Base-by-base conservation (phyloP, 2,888 invertebrate genomes). In the Polyommatus iphigenia region DNA sequence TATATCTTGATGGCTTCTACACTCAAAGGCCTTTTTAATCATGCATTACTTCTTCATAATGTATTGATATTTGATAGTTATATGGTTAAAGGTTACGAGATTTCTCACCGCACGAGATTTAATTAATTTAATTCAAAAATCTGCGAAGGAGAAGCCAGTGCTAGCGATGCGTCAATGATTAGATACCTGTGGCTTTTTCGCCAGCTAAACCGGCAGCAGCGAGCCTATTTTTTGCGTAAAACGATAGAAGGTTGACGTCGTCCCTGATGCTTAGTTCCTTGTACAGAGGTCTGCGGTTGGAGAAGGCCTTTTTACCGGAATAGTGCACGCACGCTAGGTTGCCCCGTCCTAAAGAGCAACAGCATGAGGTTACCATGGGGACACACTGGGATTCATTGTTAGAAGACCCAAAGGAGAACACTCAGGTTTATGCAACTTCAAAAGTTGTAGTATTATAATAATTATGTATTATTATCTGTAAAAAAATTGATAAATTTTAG, bases 221-320 rank as follows among this genome's bases (percentile, higher is more conserved):
- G 84, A 95, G 95, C 84, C 96, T 95, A 91, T 97, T 96, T 95
- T 96, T 97, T 93, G 96, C 96, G 95, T 98, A 98, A 95, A 96
- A 97, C 89, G 98, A 98, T 88, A 98, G 95, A 86, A 97, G 96
- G 88, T 97, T 97, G 90, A 98, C 97, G 94, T 98, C 98, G 91
- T 96, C 97, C 90, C 96, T 96, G 90, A 98, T 96, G 91, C 97
- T 97, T 86, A 97, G 96, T 88, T 96, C 95, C 87, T 96, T 95
- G 91, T 95, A 95, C 88, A 96, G 96, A 81, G 97, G 96, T 87
- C 96, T 95, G 87, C 97, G 96, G 89, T 96, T 95, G 86, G 96
- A 95, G 92, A 96, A 97, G 84, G 96, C 96, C 91, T 96, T 97
- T 86, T 96, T 96, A 86, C 97, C 98, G 88, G 97, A 96, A 95